phyloP scores from a whole-genome alignment of 1,140 invertebrate species.

The Apis dorsata region DNA sequence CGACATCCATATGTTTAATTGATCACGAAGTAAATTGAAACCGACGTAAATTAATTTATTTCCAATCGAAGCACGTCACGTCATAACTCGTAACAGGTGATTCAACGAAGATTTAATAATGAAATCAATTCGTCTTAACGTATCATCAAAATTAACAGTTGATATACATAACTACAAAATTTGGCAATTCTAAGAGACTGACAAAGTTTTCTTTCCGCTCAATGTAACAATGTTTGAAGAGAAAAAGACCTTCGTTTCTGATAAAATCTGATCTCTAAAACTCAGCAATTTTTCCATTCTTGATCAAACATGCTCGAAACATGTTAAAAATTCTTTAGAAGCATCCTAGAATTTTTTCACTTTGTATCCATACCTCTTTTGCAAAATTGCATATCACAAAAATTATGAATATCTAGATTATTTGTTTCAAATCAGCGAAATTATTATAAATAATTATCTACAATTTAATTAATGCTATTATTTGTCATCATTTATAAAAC shows the following conservation, averaged over 20 bases:
- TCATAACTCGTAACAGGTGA: background rate
- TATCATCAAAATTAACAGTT: constrained; percentile 12
- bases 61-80: background rate
- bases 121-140: background rate
- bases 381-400: too few species aligned
- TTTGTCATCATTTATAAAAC: too few species aligned
- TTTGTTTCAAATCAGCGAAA: too few species aligned
- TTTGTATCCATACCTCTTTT: too few species aligned
- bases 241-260: background rate
- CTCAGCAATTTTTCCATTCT: background rate
- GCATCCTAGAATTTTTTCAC: constrained; percentile 19
- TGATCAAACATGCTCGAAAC: background rate
- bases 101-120: background rate
- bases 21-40: background rate
- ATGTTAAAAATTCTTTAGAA: background rate
- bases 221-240: background rate
- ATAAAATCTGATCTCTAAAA: constrained; percentile 10
- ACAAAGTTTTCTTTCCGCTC: background rate
- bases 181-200: constrained; percentile 13
- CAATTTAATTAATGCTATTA: too few species aligned
- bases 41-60: background rate
- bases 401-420: too few species aligned
- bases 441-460: too few species aligned
- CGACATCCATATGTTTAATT: background rate
- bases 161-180: background rate